Conservation (phyloP, 2,888 invertebrate species). For the Exocentrus adspersus region DNA sequence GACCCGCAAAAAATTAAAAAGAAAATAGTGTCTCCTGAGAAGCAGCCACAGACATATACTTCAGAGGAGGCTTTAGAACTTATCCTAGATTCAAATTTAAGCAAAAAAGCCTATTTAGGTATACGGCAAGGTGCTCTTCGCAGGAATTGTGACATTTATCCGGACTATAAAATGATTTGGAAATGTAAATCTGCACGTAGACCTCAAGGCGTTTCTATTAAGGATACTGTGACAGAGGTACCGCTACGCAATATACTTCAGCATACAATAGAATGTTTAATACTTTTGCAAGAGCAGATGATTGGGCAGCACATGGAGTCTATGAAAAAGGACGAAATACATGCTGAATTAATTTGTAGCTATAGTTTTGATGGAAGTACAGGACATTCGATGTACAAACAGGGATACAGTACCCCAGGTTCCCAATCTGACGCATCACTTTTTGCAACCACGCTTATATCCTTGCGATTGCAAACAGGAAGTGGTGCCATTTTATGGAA, state of each 20-base stretch:
- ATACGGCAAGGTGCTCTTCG: conserved; percentile 2
- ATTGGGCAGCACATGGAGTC: conserved; percentile 9
- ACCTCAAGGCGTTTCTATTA: neutral
- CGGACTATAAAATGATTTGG: conserved; percentile 4
- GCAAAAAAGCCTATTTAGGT: conserved; percentile 8
- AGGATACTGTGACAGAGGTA: conserved; percentile 7
- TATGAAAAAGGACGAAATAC: neutral
- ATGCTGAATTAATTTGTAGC: conserved; percentile 8
- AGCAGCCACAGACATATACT: neutral
- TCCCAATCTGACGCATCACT: conserved; percentile 3
- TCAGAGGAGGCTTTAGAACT: conserved; percentile 9
- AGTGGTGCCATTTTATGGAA: conserved; percentile 4
- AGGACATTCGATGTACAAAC: conserved; percentile 1
- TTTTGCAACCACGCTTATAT: conserved; percentile 7
- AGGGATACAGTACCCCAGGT: neutral
- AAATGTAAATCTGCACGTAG: conserved; percentile 3
- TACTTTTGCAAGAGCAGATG: neutral
- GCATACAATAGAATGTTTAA: conserved; percentile 1
- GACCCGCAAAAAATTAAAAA: conserved; percentile 4
- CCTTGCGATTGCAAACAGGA: conserved; percentile 1
- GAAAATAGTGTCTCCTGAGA: neutral
- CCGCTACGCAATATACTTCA: conserved; percentile 1
- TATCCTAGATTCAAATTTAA: conserved; percentile 4
- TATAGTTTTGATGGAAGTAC: conserved; percentile 10
- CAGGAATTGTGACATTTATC: conserved; percentile 7